These are phyloP conservation scores for Hypolimnas misippus DNA, from an alignment of 2,888 invertebrate species.

Conservation along the genomic window DNA sequence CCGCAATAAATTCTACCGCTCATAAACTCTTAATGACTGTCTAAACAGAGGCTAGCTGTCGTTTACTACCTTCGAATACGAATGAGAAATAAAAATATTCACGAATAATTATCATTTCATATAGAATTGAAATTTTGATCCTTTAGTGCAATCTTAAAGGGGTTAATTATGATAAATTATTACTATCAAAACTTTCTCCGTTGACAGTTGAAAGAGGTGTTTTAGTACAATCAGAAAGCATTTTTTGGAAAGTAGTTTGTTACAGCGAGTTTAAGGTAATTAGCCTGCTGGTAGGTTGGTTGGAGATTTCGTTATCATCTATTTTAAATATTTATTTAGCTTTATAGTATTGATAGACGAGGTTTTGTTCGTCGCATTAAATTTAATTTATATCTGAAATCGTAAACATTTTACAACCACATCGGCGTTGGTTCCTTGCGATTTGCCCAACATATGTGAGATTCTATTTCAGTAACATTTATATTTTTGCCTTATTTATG, in stretches of 20 bases:
- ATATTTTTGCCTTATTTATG: not conserved
- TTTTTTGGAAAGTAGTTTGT: too few relatives aligned
- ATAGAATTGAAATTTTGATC: too few relatives aligned
- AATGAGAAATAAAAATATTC: conserved; percentile 59
- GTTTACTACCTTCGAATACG: conserved; percentile 70
- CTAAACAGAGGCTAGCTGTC: conserved; percentile 79
- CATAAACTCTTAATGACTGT: conserved; percentile 79
- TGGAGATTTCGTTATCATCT: too few relatives aligned
- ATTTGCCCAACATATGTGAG: conserved; percentile 51
- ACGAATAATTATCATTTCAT: conserved; percentile 47
- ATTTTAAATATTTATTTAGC: not conserved
- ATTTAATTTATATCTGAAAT: conserved; percentile 66
- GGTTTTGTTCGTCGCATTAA: conserved; percentile 59
- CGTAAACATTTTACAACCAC: conserved; percentile 69
- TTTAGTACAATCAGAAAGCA: too few relatives aligned
- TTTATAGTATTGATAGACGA: conserved; percentile 40
- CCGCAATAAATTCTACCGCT: conserved; percentile 75
- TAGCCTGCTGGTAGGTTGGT: too few relatives aligned
- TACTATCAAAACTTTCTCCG: too few relatives aligned
- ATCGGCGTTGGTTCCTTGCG: conserved; percentile 54
- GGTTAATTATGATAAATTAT: too few relatives aligned
- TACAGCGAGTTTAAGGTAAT: too few relatives aligned
- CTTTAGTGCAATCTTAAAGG: too few relatives aligned
- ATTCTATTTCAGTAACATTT: conserved; percentile 40
- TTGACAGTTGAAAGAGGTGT: too few relatives aligned